phyloP scores from a whole-genome alignment of 92 coral and sea anemone species.

The Epizoanthus scotinus region DNA sequence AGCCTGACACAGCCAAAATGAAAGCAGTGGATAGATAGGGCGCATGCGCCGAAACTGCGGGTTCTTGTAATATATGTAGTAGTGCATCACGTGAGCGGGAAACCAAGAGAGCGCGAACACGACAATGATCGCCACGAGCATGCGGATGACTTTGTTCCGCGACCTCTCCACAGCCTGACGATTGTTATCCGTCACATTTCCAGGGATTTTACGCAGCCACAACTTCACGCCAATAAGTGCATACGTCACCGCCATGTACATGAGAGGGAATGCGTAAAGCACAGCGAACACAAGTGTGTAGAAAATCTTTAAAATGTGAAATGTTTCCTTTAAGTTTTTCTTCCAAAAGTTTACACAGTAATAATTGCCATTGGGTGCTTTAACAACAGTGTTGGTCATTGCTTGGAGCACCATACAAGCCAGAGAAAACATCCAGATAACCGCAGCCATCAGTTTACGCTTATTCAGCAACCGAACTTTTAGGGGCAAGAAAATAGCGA shows the following conservation, averaged over 20 bases:
- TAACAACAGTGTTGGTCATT: not conserved
- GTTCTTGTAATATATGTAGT: slow-evolving; percentile 18
- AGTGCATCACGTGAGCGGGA: slow-evolving; percentile 49
- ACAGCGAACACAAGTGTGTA: slow-evolving; percentile 38
- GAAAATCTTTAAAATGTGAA: slow-evolving; percentile 15
- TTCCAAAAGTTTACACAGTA: slow-evolving; percentile 33
- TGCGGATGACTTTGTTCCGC: slow-evolving; percentile 34
- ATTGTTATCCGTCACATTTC: slow-evolving; percentile 47
- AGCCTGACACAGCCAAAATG: slow-evolving; percentile 46
- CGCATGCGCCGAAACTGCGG: not conserved
- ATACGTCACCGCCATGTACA: not conserved
- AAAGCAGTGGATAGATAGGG: not conserved
- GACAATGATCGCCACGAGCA: slow-evolving; percentile 35
- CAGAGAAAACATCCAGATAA: slow-evolving; percentile 47
- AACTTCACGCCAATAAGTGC: slow-evolving; percentile 44
- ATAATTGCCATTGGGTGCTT: not conserved
- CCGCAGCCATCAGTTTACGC: slow-evolving; percentile 42
- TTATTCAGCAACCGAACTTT: slow-evolving; percentile 32
- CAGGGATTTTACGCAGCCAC: slow-evolving; percentile 57
- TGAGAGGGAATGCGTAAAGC: slow-evolving; percentile 37
- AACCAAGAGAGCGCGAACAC: slow-evolving; percentile 59
- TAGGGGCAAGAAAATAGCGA: slow-evolving; percentile 52
- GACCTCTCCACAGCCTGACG: slow-evolving; percentile 31
- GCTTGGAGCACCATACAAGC: slow-evolving; percentile 36
- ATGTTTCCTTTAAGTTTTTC: not conserved